phyloP scores from a whole-genome alignment of 2,797 vertebrate genomes.

The Halcyon smyrnensis region DNA sequence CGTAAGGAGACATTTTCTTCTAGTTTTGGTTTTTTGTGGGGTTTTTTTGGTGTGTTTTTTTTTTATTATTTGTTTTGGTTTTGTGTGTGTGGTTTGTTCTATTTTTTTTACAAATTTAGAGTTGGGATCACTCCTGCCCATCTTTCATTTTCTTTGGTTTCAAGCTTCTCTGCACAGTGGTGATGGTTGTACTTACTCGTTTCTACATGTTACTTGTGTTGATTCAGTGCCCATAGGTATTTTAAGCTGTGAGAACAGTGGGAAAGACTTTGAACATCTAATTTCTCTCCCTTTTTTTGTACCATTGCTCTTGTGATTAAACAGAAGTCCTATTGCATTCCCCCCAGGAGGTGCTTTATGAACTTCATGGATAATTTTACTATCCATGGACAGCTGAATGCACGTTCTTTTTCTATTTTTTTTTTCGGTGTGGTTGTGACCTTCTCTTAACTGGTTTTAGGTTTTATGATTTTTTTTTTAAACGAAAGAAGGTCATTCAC shows the following conservation, averaged over 20 bases:
- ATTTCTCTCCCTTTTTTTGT: neutral
- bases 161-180: neutral
- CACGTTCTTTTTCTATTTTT: neutral
- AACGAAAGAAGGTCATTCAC: neutral
- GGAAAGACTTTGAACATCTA: neutral
- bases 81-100: too few species aligned
- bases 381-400: neutral
- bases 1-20: neutral
- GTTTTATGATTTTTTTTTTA: neutral
- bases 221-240: neutral
- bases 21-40: neutral
- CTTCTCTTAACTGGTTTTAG: too few species aligned
- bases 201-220: neutral
- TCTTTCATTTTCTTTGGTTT: neutral
- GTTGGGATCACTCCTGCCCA: neutral
- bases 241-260: neutral
- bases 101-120: neutral
- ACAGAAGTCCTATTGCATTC: neutral
- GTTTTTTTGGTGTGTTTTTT: too few species aligned
- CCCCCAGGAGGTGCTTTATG: neutral
- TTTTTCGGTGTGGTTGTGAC: accelerated
- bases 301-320: neutral
- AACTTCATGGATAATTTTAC: neutral
- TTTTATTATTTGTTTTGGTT: too few species aligned
- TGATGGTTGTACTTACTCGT: neutral